A percentile compares a stretch with the other conserved stretches of the same genome.
phyloP scores from a whole-genome alignment of 1,140 invertebrate species.

The Diabrotica undecimpunctata region DNA sequence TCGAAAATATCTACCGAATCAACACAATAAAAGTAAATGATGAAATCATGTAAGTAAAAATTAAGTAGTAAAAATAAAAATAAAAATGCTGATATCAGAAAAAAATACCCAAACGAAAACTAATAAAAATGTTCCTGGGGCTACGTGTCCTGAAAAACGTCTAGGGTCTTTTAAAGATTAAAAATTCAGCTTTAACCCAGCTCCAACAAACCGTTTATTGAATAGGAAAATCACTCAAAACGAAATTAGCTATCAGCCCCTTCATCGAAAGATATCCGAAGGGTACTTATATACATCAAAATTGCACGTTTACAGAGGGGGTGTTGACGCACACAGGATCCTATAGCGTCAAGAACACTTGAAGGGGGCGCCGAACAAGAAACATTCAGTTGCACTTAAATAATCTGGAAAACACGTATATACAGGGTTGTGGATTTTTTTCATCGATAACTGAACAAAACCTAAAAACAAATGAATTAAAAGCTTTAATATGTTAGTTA shows the following conservation, averaged over 20 bases:
- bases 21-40: too few relatives aligned
- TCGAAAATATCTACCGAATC: too few relatives aligned
- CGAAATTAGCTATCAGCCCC: conserved; percentile 12
- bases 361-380: background rate
- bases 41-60: too few relatives aligned
- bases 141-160: background rate
- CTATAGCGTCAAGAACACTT: too few relatives aligned
- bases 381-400: background rate
- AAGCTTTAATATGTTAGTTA: background rate
- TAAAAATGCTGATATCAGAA: background rate
- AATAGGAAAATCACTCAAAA: conserved; percentile 10
- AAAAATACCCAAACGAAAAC: background rate
- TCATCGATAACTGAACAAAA: background rate
- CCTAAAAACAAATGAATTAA: background rate
- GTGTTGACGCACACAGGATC: conserved; percentile 1
- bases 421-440: background rate
- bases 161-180: conserved; percentile 5
- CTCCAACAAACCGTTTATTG: background rate
- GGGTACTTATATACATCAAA: conserved; percentile 15
- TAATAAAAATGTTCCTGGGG: background rate
- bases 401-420: background rate
- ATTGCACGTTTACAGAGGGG: conserved; percentile 14
- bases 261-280: conserved; percentile 13
- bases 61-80: background rate
- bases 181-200: conserved; percentile 15